phyloP scores from a whole-genome alignment of 2,113 vertebrate species.

The Thalassoma bifasciatum region DNA sequence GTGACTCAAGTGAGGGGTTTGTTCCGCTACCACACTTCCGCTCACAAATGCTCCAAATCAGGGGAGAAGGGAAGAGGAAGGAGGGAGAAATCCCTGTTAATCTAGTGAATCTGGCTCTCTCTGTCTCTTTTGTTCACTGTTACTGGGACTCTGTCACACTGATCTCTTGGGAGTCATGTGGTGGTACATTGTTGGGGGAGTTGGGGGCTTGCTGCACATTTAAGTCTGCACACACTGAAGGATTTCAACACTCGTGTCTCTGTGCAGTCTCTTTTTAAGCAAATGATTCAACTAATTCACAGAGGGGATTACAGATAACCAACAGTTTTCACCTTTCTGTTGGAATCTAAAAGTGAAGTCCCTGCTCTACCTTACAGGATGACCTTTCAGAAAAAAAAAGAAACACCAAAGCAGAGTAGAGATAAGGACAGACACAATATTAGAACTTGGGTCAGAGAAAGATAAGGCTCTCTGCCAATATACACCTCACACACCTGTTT shows the following conservation, averaged over 20 bases:
- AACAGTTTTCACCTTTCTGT: constrained; percentile 4
- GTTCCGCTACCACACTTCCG: constrained; percentile 84
- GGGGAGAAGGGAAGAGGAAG: constrained; percentile 52
- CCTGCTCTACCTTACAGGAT: not conserved
- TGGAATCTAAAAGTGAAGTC: not conserved
- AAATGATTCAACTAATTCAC: not conserved
- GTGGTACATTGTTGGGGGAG: not conserved
- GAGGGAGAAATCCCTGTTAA: constrained; percentile 79
- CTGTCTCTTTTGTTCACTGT: constrained; percentile 74
- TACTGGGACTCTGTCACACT: constrained; percentile 57
- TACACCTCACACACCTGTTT: constrained; percentile 14
- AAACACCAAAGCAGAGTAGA: not conserved
- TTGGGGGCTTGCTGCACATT: not conserved
- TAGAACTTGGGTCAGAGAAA: not conserved
- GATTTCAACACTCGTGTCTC: not conserved
- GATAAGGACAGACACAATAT: not conserved
- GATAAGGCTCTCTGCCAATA: not conserved
- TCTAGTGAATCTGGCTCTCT: constrained; percentile 77
- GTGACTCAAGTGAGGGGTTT: constrained; percentile 82
- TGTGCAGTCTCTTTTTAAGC: not conserved
- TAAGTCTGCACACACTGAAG: constrained; percentile 1
- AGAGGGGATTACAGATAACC: not conserved
- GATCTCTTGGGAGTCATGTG: constrained; percentile 44
- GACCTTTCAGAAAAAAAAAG: not conserved
- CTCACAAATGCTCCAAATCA: constrained; percentile 71